Conservation (phyloP, 2,888 invertebrate species). For the Pristionchus japonicus region DNA sequence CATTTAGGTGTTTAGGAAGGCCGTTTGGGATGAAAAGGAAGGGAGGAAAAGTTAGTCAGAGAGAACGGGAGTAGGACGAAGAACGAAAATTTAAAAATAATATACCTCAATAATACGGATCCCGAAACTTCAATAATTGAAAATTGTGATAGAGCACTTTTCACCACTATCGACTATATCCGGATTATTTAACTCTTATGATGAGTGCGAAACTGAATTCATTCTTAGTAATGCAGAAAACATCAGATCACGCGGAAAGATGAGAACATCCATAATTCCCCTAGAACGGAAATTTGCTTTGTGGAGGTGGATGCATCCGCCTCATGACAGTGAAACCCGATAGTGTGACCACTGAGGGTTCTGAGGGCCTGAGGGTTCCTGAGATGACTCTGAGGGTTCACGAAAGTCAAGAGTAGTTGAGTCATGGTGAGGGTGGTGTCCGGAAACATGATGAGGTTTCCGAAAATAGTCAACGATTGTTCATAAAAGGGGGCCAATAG, state of each 20-base stretch:
- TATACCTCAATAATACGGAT: too few relatives aligned
- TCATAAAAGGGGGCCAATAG: too few relatives aligned
- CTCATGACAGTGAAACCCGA: slow-evolving; percentile 9
- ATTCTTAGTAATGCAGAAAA: too few relatives aligned
- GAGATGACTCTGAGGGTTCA: not conserved
- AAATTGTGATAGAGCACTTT: too few relatives aligned
- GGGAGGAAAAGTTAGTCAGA: not conserved
- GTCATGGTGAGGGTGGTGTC: not conserved
- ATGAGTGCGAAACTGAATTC: too few relatives aligned
- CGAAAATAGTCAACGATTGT: too few relatives aligned
- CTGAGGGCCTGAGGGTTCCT: not conserved
- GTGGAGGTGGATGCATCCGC: not conserved
- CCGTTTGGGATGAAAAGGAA: not conserved
- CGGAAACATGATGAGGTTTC: not conserved
- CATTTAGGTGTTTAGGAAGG: too few relatives aligned
- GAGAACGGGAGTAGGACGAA: not conserved
- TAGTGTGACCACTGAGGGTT: not conserved
- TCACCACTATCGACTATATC: too few relatives aligned
- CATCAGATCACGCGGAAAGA: too few relatives aligned
- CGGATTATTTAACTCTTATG: too few relatives aligned
- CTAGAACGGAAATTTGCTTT: not conserved
- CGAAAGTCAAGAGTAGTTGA: not conserved
- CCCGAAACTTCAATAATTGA: too few relatives aligned
- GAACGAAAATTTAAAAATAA: too few relatives aligned
- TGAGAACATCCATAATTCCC: not conserved